Conservation (phyloP, 2,113 vertebrate genomes). For the Lucifuga dentata region DNA sequence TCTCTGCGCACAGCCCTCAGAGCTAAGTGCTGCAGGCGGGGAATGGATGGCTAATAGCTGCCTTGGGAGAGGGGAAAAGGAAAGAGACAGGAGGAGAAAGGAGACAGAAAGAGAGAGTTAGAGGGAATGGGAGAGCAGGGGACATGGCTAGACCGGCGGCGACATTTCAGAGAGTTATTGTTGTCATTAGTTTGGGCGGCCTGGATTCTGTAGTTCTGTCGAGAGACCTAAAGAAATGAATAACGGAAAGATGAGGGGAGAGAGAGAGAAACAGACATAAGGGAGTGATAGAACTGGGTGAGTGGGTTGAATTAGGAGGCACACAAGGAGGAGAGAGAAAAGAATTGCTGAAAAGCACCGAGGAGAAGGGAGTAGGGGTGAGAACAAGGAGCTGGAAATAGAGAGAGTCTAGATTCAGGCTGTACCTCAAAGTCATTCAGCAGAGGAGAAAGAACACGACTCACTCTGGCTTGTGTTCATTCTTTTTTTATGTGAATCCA, state of each 20-base stretch:
- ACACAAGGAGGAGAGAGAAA: conserved; percentile 41
- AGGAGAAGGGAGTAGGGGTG: conserved; percentile 35
- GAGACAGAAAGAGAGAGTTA: conserved; percentile 20
- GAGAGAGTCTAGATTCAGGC: conserved; percentile 39
- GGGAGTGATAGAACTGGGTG: conserved; percentile 49
- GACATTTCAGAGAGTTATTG: conserved; percentile 82
- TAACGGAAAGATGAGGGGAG: conserved; percentile 41
- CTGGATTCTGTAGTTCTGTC: conserved; percentile 61
- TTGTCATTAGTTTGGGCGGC: conserved; percentile 81
- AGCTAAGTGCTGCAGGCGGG: conserved; percentile 80
- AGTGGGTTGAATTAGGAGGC: conserved; percentile 36
- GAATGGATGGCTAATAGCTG: conserved; percentile 82
- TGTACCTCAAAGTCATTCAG: conserved; percentile 49
- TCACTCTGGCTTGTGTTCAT: conserved; percentile 18
- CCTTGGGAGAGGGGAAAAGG: conserved; percentile 72
- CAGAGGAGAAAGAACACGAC: conserved; percentile 40
- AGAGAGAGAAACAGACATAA: conserved; percentile 29
- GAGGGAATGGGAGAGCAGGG: conserved; percentile 12
- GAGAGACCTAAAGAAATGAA: conserved; percentile 34
- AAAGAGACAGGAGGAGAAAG: conserved; percentile 49
- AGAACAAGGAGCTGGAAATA: conserved; percentile 50
- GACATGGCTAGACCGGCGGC: conserved; percentile 57
- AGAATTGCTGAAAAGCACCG: conserved; percentile 65
- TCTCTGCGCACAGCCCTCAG: conserved; percentile 60
- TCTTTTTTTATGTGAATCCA: neutral